Conservation (phyloP, 2,888 invertebrate species). For the Latheticus oryzae region DNA sequence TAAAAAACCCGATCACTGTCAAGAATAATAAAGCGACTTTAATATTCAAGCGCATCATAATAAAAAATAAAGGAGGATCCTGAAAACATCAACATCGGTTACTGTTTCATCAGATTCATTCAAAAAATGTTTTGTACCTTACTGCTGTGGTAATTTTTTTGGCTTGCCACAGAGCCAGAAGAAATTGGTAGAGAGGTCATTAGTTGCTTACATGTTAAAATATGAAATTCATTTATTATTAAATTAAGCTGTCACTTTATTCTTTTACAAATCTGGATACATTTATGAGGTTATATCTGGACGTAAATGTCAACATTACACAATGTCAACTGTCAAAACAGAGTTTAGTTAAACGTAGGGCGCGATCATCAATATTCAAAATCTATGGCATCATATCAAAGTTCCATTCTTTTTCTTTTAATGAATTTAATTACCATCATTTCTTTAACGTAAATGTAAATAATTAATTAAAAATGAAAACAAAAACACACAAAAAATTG, state of each 20-base stretch:
- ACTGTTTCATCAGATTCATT: too few relatives aligned
- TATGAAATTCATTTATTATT: too few relatives aligned
- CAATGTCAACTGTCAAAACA: constrained; percentile 3
- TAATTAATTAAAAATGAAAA: too few relatives aligned
- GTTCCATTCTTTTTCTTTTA: too few relatives aligned
- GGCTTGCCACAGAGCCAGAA: constrained; percentile 57
- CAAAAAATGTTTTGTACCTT: constrained; percentile 50
- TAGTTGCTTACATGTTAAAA: constrained; percentile 47
- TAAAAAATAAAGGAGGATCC: constrained; percentile 66
- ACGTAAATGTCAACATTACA: constrained; percentile 31
- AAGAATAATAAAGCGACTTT: constrained; percentile 78
- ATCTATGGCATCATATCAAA: too few relatives aligned
- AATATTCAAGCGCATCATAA: constrained; percentile 84
- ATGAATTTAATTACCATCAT: too few relatives aligned
- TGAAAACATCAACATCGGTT: constrained; percentile 53
- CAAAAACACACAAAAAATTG: too few relatives aligned
- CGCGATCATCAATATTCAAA: too few relatives aligned
- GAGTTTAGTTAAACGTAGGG: too few relatives aligned
- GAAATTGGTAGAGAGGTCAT: constrained; percentile 55
- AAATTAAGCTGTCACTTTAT: too few relatives aligned
- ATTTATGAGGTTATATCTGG: not conserved
- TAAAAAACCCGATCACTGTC: constrained; percentile 73
- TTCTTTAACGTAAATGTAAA: too few relatives aligned
- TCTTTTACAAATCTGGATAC: not conserved
- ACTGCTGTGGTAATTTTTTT: constrained; percentile 58